Conservation (phyloP, 1,140 invertebrate species). For the Ladona fulva region DNA sequence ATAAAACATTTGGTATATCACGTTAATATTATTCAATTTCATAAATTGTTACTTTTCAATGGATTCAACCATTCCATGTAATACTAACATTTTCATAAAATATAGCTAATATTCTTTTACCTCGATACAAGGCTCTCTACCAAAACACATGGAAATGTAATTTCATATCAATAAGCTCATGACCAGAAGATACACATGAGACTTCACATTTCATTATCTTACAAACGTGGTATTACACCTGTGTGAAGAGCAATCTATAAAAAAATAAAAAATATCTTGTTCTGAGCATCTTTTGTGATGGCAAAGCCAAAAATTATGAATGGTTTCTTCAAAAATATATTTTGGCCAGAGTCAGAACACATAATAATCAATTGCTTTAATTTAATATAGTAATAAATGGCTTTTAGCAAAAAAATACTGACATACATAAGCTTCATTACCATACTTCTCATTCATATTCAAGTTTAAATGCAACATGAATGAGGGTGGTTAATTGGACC, state of each 20-base stretch:
- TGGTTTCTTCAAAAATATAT: not conserved
- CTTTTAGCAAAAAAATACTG: not conserved
- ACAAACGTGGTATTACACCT: not conserved
- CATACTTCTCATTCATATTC: not conserved
- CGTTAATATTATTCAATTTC: not conserved
- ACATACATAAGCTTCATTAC: not conserved
- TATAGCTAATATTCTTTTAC: not conserved
- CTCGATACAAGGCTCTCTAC: not conserved
- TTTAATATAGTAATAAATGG: not conserved
- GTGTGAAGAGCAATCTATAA: not conserved
- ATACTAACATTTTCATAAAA: not conserved
- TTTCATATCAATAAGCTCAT: not conserved
- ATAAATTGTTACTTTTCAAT: not conserved
- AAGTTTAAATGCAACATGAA: not conserved
- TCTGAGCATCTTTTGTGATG: not conserved
- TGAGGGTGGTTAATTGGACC: not conserved
- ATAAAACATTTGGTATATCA: not conserved
- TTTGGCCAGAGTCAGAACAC: not conserved
- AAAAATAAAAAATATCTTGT: not conserved
- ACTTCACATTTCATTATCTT: not conserved
- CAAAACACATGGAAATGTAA: not conserved
- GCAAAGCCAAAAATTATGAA: not conserved
- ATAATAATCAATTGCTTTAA: not conserved
- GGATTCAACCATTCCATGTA: not conserved
- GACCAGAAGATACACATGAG: not conserved